phyloP scores from a whole-genome alignment of 2,888 invertebrate genomes.

The Chironomus tentans region DNA sequence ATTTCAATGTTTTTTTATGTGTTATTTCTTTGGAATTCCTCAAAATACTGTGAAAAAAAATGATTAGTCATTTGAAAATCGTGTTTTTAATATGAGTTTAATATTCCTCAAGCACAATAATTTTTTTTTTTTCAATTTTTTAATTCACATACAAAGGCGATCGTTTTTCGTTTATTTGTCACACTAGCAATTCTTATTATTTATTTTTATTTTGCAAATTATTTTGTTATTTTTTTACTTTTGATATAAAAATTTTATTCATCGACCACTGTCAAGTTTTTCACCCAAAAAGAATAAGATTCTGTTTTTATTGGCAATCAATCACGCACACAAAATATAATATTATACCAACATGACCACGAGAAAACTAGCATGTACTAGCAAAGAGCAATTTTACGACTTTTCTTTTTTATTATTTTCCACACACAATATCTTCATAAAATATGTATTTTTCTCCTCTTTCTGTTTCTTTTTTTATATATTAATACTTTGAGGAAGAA shows the following conservation, averaged over 20 bases:
- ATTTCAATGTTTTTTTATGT: conserved; percentile 4
- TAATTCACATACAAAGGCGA: background rate
- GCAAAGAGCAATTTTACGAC: background rate
- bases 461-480: background rate
- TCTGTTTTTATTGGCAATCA: no score
- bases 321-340: no score
- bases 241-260: no score
- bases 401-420: background rate
- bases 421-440: conserved; percentile 14
- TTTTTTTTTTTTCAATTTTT: background rate
- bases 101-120: conserved; percentile 8
- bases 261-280: background rate
- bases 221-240: background rate
- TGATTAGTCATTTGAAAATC: conserved; percentile 22
- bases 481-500: conserved; percentile 5
- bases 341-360: background rate
- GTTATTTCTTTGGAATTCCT: conserved; percentile 3
- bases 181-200: background rate
- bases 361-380: background rate
- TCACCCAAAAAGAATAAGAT: background rate
- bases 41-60: conserved; percentile 18
- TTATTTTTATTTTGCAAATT: background rate
- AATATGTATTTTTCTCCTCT: conserved; percentile 9
- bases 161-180: conserved; percentile 1
- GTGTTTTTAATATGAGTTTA: conserved; percentile 10